phyloP scores from a whole-genome alignment of 53 echinoderm and acorn worm species.

The Mesocentrotus franciscanus region DNA sequence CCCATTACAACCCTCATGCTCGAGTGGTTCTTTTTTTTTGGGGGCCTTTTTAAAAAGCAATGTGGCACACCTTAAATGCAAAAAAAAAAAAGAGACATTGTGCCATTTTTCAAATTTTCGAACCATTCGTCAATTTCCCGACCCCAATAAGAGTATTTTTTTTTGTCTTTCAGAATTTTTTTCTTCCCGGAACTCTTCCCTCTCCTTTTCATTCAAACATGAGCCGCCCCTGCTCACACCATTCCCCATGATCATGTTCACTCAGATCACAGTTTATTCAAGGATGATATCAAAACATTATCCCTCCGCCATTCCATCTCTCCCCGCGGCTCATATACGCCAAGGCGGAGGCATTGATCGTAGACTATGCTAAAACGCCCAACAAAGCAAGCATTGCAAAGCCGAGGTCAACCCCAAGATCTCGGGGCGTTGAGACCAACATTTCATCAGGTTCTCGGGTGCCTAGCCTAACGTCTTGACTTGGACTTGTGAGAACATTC shows the following conservation, averaged over 20 bases:
- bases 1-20: too few species aligned
- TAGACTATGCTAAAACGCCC: constrained; percentile 6
- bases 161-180: too few species aligned
- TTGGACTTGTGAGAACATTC: constrained; percentile 4
- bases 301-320: background rate
- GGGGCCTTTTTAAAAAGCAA: too few species aligned
- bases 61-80: too few species aligned
- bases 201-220: too few species aligned
- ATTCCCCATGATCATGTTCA: background rate
- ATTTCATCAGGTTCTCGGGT: background rate
- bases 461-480: background rate
- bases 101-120: too few species aligned
- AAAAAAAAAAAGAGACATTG: too few species aligned
- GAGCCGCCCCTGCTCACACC: too few species aligned
- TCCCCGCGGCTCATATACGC: background rate
- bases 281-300: background rate
- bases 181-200: too few species aligned
- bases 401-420: background rate
- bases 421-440: background rate
- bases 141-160: too few species aligned
- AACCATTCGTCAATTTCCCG: too few species aligned
- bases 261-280: background rate
- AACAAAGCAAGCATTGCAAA: constrained; percentile 22
- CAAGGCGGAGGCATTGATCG: background rate
- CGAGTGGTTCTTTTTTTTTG: too few species aligned